A percentile compares a stretch with the other conserved stretches of the same genome.
Conservation (phyloP, 2,113 vertebrate species). For the Micromys minutus region DNA sequence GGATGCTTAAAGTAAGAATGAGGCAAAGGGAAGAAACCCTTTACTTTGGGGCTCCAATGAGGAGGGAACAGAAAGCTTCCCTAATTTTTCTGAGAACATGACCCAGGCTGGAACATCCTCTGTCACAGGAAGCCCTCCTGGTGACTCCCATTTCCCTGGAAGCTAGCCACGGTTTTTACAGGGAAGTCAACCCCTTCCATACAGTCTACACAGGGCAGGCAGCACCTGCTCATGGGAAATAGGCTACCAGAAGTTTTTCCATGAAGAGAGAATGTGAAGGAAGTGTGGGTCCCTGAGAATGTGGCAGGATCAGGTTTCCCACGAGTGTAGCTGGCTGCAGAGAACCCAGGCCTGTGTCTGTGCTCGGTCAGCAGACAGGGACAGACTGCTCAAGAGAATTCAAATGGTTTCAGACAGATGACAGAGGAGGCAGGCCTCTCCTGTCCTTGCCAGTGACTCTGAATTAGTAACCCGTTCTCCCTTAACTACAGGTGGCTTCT, state of each 20-base stretch:
- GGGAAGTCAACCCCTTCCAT: not conserved
- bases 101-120: not conserved
- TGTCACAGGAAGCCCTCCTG: not conserved
- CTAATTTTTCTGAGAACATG: not conserved
- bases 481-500: not conserved
- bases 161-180: conserved; percentile 7
- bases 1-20: not conserved
- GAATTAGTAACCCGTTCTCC: not conserved
- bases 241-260: conserved; percentile 21
- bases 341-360: not conserved
- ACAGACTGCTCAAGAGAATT: not conserved
- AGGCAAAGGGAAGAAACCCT: not conserved
- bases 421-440: not conserved
- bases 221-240: conserved; percentile 65
- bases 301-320: conserved; percentile 41
- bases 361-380: not conserved
- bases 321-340: not conserved
- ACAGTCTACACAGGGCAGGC: not conserved
- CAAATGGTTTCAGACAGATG: not conserved
- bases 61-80: not conserved
- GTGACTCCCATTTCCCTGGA: conserved; percentile 55
- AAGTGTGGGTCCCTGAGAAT: conserved; percentile 69
- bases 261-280: conserved; percentile 52
- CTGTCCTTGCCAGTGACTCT: not conserved
- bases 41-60: not conserved